phyloP scores from a whole-genome alignment of 2,888 invertebrate genomes.

The Hermaeophaga mercurialis region DNA sequence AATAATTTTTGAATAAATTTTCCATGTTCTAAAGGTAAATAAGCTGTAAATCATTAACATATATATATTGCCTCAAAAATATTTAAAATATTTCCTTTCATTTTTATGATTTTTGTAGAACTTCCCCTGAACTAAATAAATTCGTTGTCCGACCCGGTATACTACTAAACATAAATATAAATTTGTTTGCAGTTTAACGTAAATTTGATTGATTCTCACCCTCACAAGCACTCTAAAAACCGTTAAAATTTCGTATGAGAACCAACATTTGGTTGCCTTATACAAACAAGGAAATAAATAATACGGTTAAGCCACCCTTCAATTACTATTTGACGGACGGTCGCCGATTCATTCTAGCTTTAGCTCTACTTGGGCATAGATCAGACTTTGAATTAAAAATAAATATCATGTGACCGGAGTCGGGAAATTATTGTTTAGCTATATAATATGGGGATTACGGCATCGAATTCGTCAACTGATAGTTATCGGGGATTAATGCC shows the following conservation, averaged over 20 bases:
- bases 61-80: too few relatives aligned
- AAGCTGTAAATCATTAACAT: too few relatives aligned
- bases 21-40: too few relatives aligned
- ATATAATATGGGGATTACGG: conserved; percentile 6
- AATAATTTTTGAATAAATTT: too few relatives aligned
- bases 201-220: too few relatives aligned
- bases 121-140: too few relatives aligned
- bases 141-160: too few relatives aligned
- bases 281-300: conserved; percentile 1
- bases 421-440: conserved; percentile 4
- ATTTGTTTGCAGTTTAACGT: too few relatives aligned
- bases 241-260: conserved; percentile 9
- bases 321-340: conserved; percentile 7
- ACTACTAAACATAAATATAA: too few relatives aligned
- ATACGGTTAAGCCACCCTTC: conserved; percentile 10
- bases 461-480: conserved; percentile 10
- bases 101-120: too few relatives aligned
- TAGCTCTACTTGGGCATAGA: background rate
- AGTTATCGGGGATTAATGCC: background rate
- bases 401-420: conserved; percentile 8
- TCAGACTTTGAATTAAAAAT: background rate
- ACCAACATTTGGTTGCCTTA: conserved; percentile 5
- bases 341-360: background rate
- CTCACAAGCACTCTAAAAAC: background rate
- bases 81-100: too few relatives aligned